Evolutionary conservation across 2,797 vertebrate genomes (phyloP).

Genomic region (Gadopsis bispinosus): DNA sequence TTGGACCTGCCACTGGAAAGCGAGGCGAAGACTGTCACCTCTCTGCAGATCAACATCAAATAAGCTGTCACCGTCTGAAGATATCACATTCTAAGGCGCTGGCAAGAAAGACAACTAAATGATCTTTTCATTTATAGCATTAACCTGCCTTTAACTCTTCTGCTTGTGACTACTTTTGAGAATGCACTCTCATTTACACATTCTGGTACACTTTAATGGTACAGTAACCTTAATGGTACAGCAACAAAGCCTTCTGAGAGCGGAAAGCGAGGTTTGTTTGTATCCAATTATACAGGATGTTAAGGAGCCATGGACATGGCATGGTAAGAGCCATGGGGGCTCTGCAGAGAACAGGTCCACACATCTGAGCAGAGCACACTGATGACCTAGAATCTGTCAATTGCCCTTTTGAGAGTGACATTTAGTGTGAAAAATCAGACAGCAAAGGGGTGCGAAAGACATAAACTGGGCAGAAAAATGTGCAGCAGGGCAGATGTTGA

Average conservation of each 20-base stretch:
- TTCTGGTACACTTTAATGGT: slow-evolving; percentile 23
- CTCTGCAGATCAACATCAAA: slow-evolving; percentile 39
- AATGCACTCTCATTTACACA: slow-evolving; percentile 31
- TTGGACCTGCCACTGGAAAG: slow-evolving; percentile 61
- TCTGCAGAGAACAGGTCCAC: slow-evolving; percentile 56
- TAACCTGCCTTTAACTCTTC: not conserved
- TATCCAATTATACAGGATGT: slow-evolving; percentile 68
- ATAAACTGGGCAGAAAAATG: not conserved
- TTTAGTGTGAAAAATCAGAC: not conserved
- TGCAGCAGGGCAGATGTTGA: slow-evolving; percentile 11
- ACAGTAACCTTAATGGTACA: slow-evolving; percentile 50
- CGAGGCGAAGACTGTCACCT: slow-evolving; percentile 41
- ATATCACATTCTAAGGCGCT: not conserved
- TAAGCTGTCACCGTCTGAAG: slow-evolving; percentile 17
- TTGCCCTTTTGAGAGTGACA: slow-evolving; percentile 25
- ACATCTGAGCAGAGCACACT: slow-evolving; percentile 53
- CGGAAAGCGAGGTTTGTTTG: slow-evolving; percentile 45
- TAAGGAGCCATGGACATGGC: slow-evolving; percentile 26
- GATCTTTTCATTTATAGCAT: slow-evolving; percentile 14
- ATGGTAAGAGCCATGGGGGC: slow-evolving; percentile 46
- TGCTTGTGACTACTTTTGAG: slow-evolving; percentile 7
- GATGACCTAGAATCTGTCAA: slow-evolving; percentile 33
- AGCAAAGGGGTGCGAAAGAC: not conserved
- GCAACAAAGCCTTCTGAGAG: slow-evolving; percentile 59
- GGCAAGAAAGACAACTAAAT: not conserved